Percentiles rank a stretch among this genome's conserved stretches.
Conservation (phyloP, 2,797 vertebrate genomes). For the Falco cherrug region DNA sequence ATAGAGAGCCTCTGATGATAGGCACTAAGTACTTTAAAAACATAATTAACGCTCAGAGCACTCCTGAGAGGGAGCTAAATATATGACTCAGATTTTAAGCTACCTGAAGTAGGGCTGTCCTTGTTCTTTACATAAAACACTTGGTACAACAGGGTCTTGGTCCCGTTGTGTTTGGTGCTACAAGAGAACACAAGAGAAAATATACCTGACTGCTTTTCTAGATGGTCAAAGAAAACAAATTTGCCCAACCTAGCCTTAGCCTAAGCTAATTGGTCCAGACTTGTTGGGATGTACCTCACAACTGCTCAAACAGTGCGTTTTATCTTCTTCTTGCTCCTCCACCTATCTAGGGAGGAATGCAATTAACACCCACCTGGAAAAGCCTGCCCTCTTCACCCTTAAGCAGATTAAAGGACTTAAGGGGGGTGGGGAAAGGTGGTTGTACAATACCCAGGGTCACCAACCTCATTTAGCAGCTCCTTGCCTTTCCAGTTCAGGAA, state of each 20-base stretch:
- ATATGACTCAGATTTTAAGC: not conserved
- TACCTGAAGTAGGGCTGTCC: not conserved
- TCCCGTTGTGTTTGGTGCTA: not conserved
- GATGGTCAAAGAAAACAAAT: not conserved
- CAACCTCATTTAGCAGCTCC: not conserved
- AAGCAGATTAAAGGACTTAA: not conserved
- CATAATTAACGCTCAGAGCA: conserved; percentile 41
- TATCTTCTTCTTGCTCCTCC: not conserved
- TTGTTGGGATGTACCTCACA: not conserved
- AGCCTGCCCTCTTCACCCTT: not conserved
- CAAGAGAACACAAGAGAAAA: not conserved
- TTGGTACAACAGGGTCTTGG: not conserved
- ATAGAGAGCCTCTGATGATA: not conserved
- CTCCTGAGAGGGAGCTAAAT: conserved; percentile 24
- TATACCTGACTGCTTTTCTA: not conserved
- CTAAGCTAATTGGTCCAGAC: not conserved
- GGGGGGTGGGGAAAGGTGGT: not conserved
- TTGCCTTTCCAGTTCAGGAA: not conserved
- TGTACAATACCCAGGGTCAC: not conserved
- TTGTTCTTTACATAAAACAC: not conserved
- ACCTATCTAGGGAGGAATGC: not conserved
- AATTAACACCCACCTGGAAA: not conserved
- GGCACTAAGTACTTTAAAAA: conserved; percentile 40
- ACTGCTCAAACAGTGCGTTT: not conserved
- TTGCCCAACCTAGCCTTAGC: not conserved